These are phyloP conservation scores for Sciurus carolinensis DNA, from an alignment of 2,797 vertebrate species.

Conservation along the genomic window DNA sequence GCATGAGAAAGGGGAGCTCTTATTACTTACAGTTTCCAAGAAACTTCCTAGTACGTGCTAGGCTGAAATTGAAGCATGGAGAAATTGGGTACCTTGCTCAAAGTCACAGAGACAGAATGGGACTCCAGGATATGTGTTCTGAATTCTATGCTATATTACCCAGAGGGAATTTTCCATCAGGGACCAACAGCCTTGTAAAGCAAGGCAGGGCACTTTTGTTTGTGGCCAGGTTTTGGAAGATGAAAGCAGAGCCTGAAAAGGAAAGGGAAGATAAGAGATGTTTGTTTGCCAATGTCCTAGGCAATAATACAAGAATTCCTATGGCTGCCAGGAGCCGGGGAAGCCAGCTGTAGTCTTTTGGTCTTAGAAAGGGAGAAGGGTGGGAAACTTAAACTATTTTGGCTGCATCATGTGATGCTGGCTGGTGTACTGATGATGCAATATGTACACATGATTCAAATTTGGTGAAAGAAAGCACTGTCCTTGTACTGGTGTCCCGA, in stretches of 20 bases:
- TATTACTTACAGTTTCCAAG: not conserved
- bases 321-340: not conserved
- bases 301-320: not conserved
- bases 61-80: not conserved
- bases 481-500: not conserved
- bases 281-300: not conserved
- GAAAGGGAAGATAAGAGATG: not conserved
- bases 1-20: not conserved
- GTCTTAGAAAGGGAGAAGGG: not conserved
- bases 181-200: not conserved
- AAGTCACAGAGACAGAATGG: not conserved
- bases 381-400: slow-evolving; percentile 32
- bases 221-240: not conserved
- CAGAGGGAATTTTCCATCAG: slow-evolving; percentile 6
- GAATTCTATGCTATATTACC: not conserved
- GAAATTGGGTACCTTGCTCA: not conserved
- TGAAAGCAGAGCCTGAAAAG: slow-evolving; percentile 35
- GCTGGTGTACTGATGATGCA: not conserved
- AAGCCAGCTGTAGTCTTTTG: slow-evolving; percentile 12
- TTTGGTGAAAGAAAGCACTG: not conserved
- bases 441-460: not conserved
- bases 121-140: not conserved
- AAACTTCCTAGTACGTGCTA: not conserved
- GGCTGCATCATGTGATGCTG: not conserved
- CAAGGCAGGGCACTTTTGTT: not conserved